Evolutionary conservation across 2,888 invertebrate species (phyloP).

Genomic region (Itoplectis maculator): DNA sequence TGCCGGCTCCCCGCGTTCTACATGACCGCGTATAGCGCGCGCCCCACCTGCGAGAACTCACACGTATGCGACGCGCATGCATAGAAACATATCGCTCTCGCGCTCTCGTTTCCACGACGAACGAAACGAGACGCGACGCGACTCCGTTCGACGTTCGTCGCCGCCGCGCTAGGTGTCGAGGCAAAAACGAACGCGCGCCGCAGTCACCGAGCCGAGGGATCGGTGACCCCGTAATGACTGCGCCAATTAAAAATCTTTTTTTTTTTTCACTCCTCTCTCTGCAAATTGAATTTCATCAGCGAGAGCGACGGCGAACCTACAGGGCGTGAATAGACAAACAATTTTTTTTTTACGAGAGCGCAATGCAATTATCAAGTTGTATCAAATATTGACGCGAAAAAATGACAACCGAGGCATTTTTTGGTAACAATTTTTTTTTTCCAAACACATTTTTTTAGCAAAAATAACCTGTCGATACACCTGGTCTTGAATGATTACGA

Average conservation of each 20-base stretch:
- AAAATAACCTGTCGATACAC: too few relatives aligned
- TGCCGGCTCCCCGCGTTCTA: constrained; percentile 51
- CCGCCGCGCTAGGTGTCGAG: constrained; percentile 15
- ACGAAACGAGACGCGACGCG: constrained; percentile 50
- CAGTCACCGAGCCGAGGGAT: constrained; percentile 73
- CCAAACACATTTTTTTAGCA: too few relatives aligned
- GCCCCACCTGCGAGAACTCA: constrained; percentile 26
- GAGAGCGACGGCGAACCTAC: neutral
- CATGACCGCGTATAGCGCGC: constrained; percentile 44
- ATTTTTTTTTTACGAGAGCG: neutral
- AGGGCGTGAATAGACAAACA: constrained; percentile 4
- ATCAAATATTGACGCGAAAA: neutral
- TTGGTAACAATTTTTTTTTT: too few relatives aligned
- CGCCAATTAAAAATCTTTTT: constrained; percentile 73
- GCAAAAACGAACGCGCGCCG: constrained; percentile 18
- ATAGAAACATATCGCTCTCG: constrained; percentile 21
- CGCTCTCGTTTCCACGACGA: constrained; percentile 41
- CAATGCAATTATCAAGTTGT: neutral
- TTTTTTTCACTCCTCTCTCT: constrained; percentile 12
- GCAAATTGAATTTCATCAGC: constrained; percentile 5
- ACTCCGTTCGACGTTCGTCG: constrained; percentile 20
- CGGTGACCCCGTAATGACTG: constrained; percentile 78
- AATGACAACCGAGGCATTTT: too few relatives aligned
- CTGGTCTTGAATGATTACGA: neutral
- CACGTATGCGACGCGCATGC: neutral